phyloP scores from a whole-genome alignment of 2,113 vertebrate genomes.

The Sula dactylatra region DNA sequence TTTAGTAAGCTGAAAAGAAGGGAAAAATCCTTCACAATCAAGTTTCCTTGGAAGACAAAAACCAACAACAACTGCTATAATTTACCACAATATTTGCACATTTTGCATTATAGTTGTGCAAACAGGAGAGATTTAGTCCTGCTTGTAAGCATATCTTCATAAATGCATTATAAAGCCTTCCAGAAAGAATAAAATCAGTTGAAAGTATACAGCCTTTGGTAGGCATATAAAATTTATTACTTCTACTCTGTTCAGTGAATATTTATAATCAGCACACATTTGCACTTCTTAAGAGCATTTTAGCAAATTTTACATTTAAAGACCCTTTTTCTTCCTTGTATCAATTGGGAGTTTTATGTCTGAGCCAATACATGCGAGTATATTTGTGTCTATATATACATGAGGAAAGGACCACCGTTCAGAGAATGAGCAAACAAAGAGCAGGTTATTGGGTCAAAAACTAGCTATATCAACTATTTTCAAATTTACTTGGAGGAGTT shows the following conservation, averaged over 20 bases:
- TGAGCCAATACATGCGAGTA: background rate
- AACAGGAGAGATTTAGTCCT: background rate
- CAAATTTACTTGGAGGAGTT: background rate
- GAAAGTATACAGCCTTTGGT: slow-evolving; percentile 33
- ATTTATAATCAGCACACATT: background rate
- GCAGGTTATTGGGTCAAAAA: background rate
- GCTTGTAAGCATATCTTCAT: background rate
- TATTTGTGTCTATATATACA: background rate
- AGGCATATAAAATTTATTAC: slow-evolving; percentile 42
- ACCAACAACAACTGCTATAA: background rate
- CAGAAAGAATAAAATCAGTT: slow-evolving; percentile 45
- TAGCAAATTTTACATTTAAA: background rate
- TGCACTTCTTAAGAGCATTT: background rate
- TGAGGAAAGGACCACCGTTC: background rate
- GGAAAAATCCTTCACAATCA: background rate
- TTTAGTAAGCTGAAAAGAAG: background rate
- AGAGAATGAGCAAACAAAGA: background rate
- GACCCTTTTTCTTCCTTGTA: background rate
- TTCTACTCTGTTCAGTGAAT: slow-evolving; percentile 1
- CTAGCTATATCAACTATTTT: background rate
- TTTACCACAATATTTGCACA: background rate
- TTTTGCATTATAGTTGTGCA: background rate
- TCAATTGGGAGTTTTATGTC: background rate
- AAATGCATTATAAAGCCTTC: slow-evolving; percentile 16
- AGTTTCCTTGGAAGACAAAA: background rate